A percentile compares a stretch with the other conserved stretches of the same genome.
phyloP scores from a whole-genome alignment of 2,113 vertebrate species.

The Choloepus hoffmanni region DNA sequence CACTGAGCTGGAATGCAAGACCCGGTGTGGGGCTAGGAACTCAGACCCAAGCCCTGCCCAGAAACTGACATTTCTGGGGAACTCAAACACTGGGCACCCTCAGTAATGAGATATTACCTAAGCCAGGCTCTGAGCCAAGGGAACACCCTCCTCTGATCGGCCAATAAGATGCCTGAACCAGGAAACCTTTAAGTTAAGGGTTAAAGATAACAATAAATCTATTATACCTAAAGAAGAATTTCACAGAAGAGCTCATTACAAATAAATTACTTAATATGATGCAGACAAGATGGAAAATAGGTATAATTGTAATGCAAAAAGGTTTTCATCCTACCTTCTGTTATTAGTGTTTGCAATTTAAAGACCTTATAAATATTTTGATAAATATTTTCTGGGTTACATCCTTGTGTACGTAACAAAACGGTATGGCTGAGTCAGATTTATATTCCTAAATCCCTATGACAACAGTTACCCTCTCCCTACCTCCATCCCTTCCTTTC shows the following conservation, averaged over 20 bases:
- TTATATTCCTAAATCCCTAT: background rate
- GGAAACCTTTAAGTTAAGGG: background rate
- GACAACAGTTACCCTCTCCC: background rate
- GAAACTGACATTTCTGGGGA: constrained; percentile 28
- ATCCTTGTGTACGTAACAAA: background rate
- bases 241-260: background rate
- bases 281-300: background rate
- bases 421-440: background rate
- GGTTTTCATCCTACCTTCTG: background rate
- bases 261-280: background rate
- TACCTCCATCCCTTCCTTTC: background rate
- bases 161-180: background rate
- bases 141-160: background rate
- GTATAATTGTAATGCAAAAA: background rate
- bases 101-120: background rate
- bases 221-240: background rate
- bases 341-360: background rate
- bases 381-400: background rate
- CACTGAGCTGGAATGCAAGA: background rate
- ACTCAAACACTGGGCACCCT: background rate
- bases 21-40: background rate
- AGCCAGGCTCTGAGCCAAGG: constrained; percentile 1
- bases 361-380: background rate
- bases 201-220: background rate
- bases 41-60: constrained; percentile 27